Evolutionary conservation across 2,888 invertebrate genomes (phyloP).

Genomic region (Oligia fasciuncula): DNA sequence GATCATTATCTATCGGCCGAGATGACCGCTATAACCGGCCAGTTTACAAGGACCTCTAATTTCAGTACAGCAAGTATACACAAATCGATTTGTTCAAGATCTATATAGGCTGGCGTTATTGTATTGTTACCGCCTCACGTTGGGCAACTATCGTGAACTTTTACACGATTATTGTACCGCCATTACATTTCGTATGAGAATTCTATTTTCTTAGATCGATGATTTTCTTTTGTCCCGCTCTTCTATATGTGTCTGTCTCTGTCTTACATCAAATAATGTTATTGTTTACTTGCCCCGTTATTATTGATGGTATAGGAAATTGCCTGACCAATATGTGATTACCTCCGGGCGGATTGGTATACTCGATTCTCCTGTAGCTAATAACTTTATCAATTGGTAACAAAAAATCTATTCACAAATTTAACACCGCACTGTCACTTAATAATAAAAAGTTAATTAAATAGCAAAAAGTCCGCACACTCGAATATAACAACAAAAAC

Average conservation of each 20-base stretch:
- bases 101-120: conserved; percentile 73
- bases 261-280: conserved; percentile 83
- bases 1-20: conserved; percentile 85
- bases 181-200: conserved; percentile 89
- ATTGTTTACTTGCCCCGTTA: conserved; percentile 88
- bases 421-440: conserved; percentile 53
- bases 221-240: conserved; percentile 78
- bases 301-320: conserved; percentile 83
- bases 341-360: conserved; percentile 64
- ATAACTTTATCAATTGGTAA: conserved; percentile 67
- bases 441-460: conserved; percentile 14
- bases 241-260: conserved; percentile 71
- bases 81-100: conserved; percentile 78
- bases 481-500: conserved; percentile 5
- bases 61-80: conserved; percentile 68
- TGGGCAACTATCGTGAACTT: conserved; percentile 89
- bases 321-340: conserved; percentile 83
- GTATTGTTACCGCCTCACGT: conserved; percentile 84
- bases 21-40: conserved; percentile 84
- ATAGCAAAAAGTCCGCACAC: conserved; percentile 34
- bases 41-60: conserved; percentile 73
- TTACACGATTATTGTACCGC: conserved; percentile 88
- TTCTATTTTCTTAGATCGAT: conserved; percentile 88
- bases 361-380: conserved; percentile 57
- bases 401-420: conserved; percentile 29